These are phyloP conservation scores for Cirrhinus mrigala DNA, from an alignment of 2,797 vertebrate species.

Conservation along the genomic window DNA sequence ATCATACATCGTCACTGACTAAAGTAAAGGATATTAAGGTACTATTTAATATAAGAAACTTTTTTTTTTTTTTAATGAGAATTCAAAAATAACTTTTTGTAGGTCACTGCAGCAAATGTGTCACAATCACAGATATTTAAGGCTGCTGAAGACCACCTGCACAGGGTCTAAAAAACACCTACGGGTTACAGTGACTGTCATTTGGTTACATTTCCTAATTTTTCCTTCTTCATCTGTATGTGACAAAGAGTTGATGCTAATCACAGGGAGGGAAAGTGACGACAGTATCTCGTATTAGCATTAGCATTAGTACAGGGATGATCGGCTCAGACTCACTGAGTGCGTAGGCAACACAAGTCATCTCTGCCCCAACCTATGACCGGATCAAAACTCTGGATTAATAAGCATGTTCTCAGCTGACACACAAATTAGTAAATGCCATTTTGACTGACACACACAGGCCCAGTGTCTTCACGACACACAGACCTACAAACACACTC, in stretches of 20 bases:
- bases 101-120: not conserved
- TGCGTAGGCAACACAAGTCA: conserved; percentile 46
- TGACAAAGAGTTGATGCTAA: not conserved
- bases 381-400: conserved; percentile 43
- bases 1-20: not conserved
- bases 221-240: not conserved
- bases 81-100: not conserved
- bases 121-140: not conserved
- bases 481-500: conserved; percentile 30
- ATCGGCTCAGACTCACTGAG: conserved; percentile 25
- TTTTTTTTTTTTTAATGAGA: not conserved
- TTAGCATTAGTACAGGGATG: conserved; percentile 23
- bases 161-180: not conserved
- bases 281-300: conserved; percentile 29
- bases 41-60: not conserved
- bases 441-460: conserved; percentile 10
- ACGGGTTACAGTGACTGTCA: not conserved
- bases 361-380: conserved; percentile 9
- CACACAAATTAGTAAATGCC: not conserved
- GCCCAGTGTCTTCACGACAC: conserved; percentile 19
- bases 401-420: conserved; percentile 50
- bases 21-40: not conserved
- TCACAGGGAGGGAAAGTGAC: conserved; percentile 21
- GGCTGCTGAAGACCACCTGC: not conserved
- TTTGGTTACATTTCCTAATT: not conserved